Evolutionary conservation across 2,888 invertebrate species (phyloP), one percentile per base, ranked within the genome.

Genomic region (Hipparchia semele): DNA sequence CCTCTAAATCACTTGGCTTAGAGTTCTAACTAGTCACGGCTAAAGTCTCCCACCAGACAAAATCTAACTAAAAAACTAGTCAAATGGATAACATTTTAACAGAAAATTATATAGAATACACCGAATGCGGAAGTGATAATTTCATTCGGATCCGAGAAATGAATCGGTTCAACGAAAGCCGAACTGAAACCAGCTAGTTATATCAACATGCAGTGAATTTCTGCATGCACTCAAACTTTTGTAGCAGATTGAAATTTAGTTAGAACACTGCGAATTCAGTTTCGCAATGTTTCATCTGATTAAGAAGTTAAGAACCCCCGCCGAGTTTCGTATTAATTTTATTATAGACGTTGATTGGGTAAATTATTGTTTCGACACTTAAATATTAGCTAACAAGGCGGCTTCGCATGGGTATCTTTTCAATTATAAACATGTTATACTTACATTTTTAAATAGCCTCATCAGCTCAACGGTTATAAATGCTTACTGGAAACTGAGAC

Each of bases 191-290:
- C 8, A 23, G 9, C 3, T 23, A 59, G 39, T 13, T 59, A 33
- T 45, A 46, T 62, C 7, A 62, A 49, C 67, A 49, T 49, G 59
- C 68, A 81, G 79, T 79, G 78, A 78, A 81, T 81, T 81, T 79
- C 79, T 73, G 75, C 75, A 77, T 75, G 72, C 74, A 75, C 73
- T 74, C 73, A 78, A 78, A 79, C 75, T 79, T 78, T 76, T 73
- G 71, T 65, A 62, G 68, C 66, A 70, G 76, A 78, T 77, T 78
- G 76, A 75, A 78, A 77, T 78, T 76, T 70, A 77, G 76, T 73
- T 74, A 68, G 70, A 45, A 72, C 70, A 66, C 71, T 74, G 75
- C 74, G 75, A 75, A 73, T 74, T 75, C 70, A 75, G 69, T 76
- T 74, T 76, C 60, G 74, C 67, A 68, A 68, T 77, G 74, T 73